Evolutionary conservation across 2,797 vertebrate genomes (phyloP), one percentile per base, ranked within the genome.

Genomic region (Mareca strepera): DNA sequence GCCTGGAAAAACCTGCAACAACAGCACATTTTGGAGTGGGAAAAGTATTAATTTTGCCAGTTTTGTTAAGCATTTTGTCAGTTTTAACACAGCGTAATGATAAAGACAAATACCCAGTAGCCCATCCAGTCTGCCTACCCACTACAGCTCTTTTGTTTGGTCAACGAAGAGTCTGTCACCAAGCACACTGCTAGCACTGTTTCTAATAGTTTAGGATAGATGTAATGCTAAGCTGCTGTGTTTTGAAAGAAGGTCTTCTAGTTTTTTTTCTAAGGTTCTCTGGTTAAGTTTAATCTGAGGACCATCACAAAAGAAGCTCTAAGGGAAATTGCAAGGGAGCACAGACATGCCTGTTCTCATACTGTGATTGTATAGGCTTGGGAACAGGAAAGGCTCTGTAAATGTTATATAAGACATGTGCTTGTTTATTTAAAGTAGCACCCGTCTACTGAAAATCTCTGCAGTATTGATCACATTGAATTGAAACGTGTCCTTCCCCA

Each of bases 361-460:
- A 25, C 22, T 50, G 69, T n/a, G 50, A 55, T 25, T 16, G 9
- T 11, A 41, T 55, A 70, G 29, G 41, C 56, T 43, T 39, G 69
- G 43, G 39, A 88, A 52, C 4, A 72, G 33, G 53, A 82, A 92
- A 59, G 26, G 20, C 37, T 80, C 63, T 37, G 25, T 53, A 73
- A 62, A 23, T 55, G 67, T 46, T 63, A 59, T 58, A 35, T 9
- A 46, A 82, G 33, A 44, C 11, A 10, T 14, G 3, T 31, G 6
- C n/a, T 82, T 90, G n/a, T 74, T 86, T 75, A 55, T 92, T 90
- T 84, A 46, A 86, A 92, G 58, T 29, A 76, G 6, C 59, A 63
- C 9, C 5, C 0, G 0, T 7, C 58, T 29, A 8, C 77, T 55
- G 77, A 66, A 60, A 83, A 67, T 70, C 44, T 64, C 8, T 0